Percentiles rank a stretch among this genome's conserved stretches.
phyloP scores from a whole-genome alignment of 2,888 invertebrate genomes.

The Harmothoe impar region DNA sequence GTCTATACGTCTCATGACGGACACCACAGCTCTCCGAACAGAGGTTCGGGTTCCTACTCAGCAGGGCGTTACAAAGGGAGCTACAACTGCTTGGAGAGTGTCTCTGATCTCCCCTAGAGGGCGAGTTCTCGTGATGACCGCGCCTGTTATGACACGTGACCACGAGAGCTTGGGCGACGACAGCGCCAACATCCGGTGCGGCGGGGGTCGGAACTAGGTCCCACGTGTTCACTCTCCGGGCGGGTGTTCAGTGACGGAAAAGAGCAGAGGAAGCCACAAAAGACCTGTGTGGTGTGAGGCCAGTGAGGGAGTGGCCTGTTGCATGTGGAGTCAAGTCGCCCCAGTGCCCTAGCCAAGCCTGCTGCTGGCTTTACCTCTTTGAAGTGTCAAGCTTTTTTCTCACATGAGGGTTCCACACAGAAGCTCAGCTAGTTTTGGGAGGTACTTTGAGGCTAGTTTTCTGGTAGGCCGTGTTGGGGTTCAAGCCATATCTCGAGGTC shows the following conservation, averaged over 20 bases:
- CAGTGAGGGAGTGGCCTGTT: background rate
- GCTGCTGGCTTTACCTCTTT: background rate
- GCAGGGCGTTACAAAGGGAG: background rate
- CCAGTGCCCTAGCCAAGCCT: background rate
- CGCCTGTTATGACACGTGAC: conserved; percentile 20
- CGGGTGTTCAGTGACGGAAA: background rate
- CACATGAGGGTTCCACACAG: background rate
- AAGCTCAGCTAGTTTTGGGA: background rate
- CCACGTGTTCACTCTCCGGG: conserved; percentile 1
- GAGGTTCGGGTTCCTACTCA: background rate
- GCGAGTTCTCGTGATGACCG: conserved; percentile 2
- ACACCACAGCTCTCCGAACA: background rate
- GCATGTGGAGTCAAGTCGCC: background rate
- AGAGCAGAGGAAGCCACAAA: background rate
- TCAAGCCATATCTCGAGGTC: too few species aligned
- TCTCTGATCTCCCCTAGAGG: conserved; percentile 23
- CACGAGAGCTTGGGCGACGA: background rate
- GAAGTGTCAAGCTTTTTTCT: background rate
- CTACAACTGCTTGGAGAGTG: background rate
- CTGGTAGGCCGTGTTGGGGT: background rate
- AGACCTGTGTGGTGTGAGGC: background rate
- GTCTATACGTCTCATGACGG: background rate
- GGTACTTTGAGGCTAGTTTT: background rate
- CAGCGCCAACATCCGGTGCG: conserved; percentile 23
- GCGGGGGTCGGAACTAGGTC: background rate